Percentiles rank a stretch among this genome's conserved stretches.
Conservation (phyloP, 35 echinoderm and acorn worm genomes). For the Amphiura filiformis region DNA sequence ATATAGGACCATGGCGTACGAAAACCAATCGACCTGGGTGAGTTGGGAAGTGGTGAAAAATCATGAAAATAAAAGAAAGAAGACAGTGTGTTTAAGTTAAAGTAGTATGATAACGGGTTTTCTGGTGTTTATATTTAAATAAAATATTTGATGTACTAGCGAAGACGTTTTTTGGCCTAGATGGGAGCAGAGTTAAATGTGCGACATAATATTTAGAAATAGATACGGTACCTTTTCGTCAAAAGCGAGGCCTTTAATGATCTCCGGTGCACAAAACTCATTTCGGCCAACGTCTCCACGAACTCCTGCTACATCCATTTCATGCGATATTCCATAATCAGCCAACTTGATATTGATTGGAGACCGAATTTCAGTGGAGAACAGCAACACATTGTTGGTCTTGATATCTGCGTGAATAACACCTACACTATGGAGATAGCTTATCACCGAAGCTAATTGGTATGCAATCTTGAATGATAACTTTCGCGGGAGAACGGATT, state of each 20-base stretch:
- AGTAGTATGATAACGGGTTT: no score
- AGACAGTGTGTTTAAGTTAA: no score
- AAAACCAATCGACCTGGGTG: conserved; percentile 65
- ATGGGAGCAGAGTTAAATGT: no score
- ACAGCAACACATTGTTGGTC: conserved; percentile 68
- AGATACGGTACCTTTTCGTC: conserved; percentile 55
- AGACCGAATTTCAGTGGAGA: conserved; percentile 29
- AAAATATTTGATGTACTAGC: no score
- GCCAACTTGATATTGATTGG: conserved; percentile 57
- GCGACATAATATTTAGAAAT: not conserved
- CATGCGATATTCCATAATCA: conserved; percentile 64
- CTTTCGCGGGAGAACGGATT: conserved; percentile 11
- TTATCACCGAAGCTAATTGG: conserved; percentile 46
- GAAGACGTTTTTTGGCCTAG: no score
- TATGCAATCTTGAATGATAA: conserved; percentile 61
- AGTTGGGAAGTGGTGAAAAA: not conserved
- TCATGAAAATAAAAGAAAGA: no score
- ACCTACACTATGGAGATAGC: conserved; percentile 44
- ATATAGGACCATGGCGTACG: conserved; percentile 63
- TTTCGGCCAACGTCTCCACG: conserved; percentile 35
- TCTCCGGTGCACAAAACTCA: conserved; percentile 71
- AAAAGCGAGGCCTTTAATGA: conserved; percentile 34
- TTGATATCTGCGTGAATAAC: conserved; percentile 68
- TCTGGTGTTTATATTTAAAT: no score
- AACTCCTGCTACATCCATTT: conserved; percentile 33